These are phyloP conservation scores for Cnemophilus loriae DNA, from an alignment of 2,113 vertebrate genomes.

Conservation along the genomic window DNA sequence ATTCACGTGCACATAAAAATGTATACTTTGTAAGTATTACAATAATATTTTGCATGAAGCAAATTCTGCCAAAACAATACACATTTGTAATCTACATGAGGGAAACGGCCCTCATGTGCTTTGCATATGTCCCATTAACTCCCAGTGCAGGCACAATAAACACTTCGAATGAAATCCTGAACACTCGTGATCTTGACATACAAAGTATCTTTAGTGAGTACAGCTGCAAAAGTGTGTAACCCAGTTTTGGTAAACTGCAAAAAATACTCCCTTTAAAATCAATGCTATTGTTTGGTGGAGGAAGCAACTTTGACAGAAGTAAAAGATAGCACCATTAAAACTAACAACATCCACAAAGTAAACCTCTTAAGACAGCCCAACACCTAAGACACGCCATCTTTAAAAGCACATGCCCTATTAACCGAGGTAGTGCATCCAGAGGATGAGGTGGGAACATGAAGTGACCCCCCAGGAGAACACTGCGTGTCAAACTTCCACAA, in stretches of 20 bases:
- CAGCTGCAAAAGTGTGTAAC: not conserved
- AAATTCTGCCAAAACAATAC: not conserved
- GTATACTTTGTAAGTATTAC: not conserved
- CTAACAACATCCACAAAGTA: not conserved
- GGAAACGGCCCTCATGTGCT: not conserved
- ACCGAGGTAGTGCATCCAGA: not conserved
- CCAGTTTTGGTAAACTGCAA: not conserved
- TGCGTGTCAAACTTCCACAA: not conserved
- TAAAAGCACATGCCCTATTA: not conserved
- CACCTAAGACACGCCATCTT: not conserved
- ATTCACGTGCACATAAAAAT: not conserved
- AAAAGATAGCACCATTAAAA: not conserved
- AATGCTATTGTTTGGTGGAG: not conserved
- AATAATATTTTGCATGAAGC: not conserved
- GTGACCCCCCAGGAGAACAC: not conserved
- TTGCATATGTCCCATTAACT: not conserved
- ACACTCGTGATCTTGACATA: not conserved
- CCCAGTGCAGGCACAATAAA: not conserved
- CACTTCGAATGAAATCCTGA: not conserved
- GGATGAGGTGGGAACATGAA: not conserved
- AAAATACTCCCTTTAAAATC: not conserved
- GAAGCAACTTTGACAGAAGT: not conserved
- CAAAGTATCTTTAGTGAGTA: not conserved
- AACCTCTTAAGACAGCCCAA: not conserved
- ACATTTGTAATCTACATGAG: not conserved